Base-by-base conservation (phyloP, 2,113 vertebrate species). In the Carassius carassius region DNA sequence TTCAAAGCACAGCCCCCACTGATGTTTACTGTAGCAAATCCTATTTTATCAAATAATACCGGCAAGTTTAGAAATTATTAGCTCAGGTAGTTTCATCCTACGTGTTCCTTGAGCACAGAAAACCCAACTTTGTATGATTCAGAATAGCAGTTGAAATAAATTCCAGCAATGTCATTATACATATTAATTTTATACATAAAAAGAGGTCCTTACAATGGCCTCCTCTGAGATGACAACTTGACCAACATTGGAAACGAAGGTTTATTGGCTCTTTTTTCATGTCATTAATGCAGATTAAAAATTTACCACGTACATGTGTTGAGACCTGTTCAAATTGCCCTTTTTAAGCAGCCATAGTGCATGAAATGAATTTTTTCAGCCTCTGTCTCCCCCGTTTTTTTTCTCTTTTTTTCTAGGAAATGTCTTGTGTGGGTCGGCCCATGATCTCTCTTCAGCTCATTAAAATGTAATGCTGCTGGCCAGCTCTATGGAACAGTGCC, bases 221-320 rank as follows among this genome's bases (percentile, higher is more conserved):
- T 94, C 94, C 93, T 91, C 90, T 92, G 92, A 94, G 94, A 92
- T 92, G 93, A 90, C 85, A 90, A 91, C 92, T 86, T 90, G 90
- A 93, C 94, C 95, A 95, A 95, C 94, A 95, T 95, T 95, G 94
- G 93, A 96, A 95, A 94, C 93, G 0, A 84, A 96, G 95, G 93
- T 96, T 96, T 96, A 95, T 94, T 95, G 93, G 92, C 92, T 92
- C 63, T 92, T 91, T 94, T 95, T 95, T 73, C 29, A 44, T 95
- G 95, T 94, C 92, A 93, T 95, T 95, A 96, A 95, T 95, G 94
- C 92, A 95, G 94, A 94, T 94, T 95, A 95, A 94, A 94, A 95
- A 95, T 96, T 94, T 95, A 95, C 95, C 94, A 94, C 94, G 93
- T 94, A 93, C 91, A 87, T 91, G 92, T 93, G 94, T 94, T 92